Evolutionary conservation across 2,113 vertebrate genomes (phyloP).

Genomic region (Neolamprologus toae): DNA sequence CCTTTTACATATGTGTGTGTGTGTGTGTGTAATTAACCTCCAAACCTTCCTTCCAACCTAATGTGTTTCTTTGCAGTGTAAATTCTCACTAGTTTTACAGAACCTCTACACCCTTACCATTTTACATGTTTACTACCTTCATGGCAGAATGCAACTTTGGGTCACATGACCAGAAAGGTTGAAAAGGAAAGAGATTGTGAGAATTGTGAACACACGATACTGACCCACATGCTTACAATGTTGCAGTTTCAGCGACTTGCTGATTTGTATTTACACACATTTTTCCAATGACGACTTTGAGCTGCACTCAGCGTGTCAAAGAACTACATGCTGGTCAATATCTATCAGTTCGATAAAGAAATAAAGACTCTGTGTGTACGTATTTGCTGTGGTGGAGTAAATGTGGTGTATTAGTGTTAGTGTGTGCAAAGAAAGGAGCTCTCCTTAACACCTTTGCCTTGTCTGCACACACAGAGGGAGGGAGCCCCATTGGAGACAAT

Average conservation of each 20-base stretch:
- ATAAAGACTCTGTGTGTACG: neutral
- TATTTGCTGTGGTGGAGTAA: neutral
- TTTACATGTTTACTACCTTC: neutral
- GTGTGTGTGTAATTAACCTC: neutral
- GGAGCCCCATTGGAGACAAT: neutral
- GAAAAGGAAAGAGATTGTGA: neutral
- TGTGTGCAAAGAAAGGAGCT: neutral
- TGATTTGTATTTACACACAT: neutral
- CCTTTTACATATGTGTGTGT: neutral
- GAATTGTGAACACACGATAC: neutral
- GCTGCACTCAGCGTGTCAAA: neutral
- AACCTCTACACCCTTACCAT: neutral
- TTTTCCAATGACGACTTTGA: neutral
- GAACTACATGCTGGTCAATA: neutral
- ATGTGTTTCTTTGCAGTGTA: neutral
- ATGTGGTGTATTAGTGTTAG: neutral
- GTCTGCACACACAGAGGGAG: neutral
- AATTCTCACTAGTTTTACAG: neutral
- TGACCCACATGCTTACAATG: neutral
- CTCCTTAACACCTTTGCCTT: constrained; percentile 20
- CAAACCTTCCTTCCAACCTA: neutral
- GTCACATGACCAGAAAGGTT: neutral
- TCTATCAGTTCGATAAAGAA: neutral
- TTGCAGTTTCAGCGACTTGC: neutral
- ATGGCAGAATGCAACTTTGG: neutral